A percentile compares a stretch with the other conserved stretches of the same genome.
Evolutionary conservation across 2,113 vertebrate genomes (phyloP).

Genomic region (Actinemys pallida): DNA sequence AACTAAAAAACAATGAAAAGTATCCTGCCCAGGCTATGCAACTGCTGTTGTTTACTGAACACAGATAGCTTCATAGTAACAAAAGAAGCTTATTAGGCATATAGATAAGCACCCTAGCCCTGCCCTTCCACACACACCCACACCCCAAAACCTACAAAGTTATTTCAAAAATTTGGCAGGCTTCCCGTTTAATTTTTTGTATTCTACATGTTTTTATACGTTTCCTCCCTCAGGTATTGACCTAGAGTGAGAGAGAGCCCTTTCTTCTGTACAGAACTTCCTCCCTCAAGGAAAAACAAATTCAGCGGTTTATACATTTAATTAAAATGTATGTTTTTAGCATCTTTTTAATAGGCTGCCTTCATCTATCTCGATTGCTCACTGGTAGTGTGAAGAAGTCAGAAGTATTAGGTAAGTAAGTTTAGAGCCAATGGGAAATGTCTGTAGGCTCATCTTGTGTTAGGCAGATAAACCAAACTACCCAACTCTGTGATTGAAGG

Average conservation of each 20-base stretch:
- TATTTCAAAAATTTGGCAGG: neutral
- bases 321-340: neutral
- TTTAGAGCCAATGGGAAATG: neutral
- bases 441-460: neutral
- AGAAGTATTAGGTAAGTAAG: neutral
- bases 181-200: neutral
- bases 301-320: neutral
- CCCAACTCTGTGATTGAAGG: neutral
- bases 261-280: slow-evolving; percentile 3
- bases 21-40: too few relatives aligned
- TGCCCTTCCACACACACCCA: too few relatives aligned
- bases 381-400: neutral
- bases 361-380: neutral
- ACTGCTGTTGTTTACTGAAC: neutral
- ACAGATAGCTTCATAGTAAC: neutral
- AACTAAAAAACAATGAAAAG: neutral
- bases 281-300: neutral
- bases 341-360: slow-evolving; percentile 18
- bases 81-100: neutral
- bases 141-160: neutral
- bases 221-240: neutral
- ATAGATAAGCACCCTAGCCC: neutral
- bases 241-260: neutral
- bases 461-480: neutral
- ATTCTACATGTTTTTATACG: neutral